A percentile compares a stretch with the other conserved stretches of the same genome.
Evolutionary conservation across 2,888 invertebrate species (phyloP).

Genomic region (Eupithecia centaureata): DNA sequence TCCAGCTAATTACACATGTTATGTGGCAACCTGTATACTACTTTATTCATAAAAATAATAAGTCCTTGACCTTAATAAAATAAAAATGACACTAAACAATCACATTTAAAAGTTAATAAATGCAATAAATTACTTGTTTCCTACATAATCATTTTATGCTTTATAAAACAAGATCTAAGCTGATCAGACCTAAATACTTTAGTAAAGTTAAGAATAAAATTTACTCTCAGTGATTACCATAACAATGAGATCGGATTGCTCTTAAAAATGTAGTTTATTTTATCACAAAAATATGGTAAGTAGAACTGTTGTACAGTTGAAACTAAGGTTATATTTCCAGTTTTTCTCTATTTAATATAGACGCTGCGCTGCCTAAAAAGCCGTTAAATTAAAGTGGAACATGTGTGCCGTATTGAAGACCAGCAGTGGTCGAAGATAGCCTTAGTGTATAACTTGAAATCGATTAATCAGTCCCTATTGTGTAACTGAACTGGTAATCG

Average conservation of each 20-base stretch:
- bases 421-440: too few relatives aligned
- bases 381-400: too few relatives aligned
- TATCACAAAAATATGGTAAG: constrained; percentile 15
- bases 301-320: not conserved
- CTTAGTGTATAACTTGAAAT: too few relatives aligned
- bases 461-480: too few relatives aligned
- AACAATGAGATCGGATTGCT: not conserved
- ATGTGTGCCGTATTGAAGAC: too few relatives aligned
- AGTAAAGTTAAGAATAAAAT: not conserved
- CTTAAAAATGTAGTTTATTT: not conserved
- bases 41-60: not conserved
- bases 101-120: constrained; percentile 4
- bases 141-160: not conserved
- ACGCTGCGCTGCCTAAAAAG: too few relatives aligned
- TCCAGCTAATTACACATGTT: too few relatives aligned
- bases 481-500: too few relatives aligned
- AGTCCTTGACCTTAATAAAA: constrained; percentile 1
- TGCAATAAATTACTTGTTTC: constrained; percentile 1
- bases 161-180: not conserved
- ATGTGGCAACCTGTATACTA: too few relatives aligned
- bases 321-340: not conserved
- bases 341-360: too few relatives aligned
- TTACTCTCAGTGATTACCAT: not conserved
- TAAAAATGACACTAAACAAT: not conserved
- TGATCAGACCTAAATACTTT: constrained; percentile 1